A percentile compares a stretch with the other conserved stretches of the same genome.
phyloP scores from a whole-genome alignment of 92 coral and sea anemone species.

The Umimayanthus kanabou region DNA sequence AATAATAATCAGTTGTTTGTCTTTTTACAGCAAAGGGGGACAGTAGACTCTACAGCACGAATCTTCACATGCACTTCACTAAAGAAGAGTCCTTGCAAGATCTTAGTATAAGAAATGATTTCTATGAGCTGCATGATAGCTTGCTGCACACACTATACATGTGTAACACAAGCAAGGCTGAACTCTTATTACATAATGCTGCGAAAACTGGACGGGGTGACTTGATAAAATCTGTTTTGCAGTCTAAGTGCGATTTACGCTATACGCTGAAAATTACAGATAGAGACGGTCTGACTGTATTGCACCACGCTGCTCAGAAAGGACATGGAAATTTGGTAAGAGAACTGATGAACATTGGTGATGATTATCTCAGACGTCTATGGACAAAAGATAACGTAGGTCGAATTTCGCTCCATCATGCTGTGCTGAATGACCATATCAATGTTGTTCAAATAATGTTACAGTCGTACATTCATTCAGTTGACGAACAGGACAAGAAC shows the following conservation, averaged over 20 bases:
- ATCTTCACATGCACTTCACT: background rate
- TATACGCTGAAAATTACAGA: background rate
- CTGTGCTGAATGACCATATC: constrained; percentile 1
- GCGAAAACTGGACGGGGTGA: background rate
- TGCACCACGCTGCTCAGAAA: background rate
- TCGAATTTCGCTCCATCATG: constrained; percentile 8
- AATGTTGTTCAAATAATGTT: background rate
- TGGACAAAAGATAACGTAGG: background rate
- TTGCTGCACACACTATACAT: background rate
- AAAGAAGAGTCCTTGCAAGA: background rate
- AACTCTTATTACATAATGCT: background rate
- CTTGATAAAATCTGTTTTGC: background rate
- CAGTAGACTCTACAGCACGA: background rate
- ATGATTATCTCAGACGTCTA: too few relatives aligned
- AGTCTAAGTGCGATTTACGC: too few relatives aligned
- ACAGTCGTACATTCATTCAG: background rate
- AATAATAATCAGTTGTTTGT: too few relatives aligned
- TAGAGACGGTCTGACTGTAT: background rate
- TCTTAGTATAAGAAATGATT: background rate
- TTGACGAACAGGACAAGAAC: background rate
- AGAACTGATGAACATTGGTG: background rate
- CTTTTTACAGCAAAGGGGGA: background rate
- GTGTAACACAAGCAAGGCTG: background rate
- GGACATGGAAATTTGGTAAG: background rate
- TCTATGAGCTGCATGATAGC: background rate